phyloP scores from a whole-genome alignment of 2,888 invertebrate species.

The Hedya salicella region DNA sequence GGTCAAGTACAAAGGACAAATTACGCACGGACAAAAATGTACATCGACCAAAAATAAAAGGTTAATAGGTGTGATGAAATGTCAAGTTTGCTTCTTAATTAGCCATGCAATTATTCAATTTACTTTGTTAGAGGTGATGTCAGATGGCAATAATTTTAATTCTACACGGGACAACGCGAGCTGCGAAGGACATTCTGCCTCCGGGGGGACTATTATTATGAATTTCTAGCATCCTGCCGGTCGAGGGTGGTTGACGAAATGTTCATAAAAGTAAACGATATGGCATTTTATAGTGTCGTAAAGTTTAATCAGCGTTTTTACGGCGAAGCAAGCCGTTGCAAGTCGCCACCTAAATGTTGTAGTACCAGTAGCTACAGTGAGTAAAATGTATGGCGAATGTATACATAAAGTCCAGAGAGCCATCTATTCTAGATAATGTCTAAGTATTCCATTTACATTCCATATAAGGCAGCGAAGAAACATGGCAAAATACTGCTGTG shows the following conservation, averaged over 20 bases:
- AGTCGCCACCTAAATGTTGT: neutral
- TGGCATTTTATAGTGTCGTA: slow-evolving; percentile 2
- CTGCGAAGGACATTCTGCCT: slow-evolving; percentile 8
- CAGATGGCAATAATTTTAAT: slow-evolving; percentile 11
- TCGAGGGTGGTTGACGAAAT: neutral
- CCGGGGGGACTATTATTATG: neutral
- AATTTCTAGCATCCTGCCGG: no score
- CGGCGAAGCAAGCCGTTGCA: neutral
- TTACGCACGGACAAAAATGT: slow-evolving; percentile 16
- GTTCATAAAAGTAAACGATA: slow-evolving; percentile 6
- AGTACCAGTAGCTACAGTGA: neutral
- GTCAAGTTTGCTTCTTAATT: slow-evolving; percentile 6
- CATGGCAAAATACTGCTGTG: no score
- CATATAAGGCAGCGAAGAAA: no score
- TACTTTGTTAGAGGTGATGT: slow-evolving; percentile 17
- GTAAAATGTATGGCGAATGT: no score
- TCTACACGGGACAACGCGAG: neutral
- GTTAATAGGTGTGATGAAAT: slow-evolving; percentile 21
- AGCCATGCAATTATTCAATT: neutral
- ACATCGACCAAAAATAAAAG: slow-evolving; percentile 1
- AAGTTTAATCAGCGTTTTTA: slow-evolving; percentile 3
- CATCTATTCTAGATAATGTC: no score
- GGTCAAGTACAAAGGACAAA: slow-evolving; percentile 27
- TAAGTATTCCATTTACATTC: no score
- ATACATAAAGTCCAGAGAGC: no score